phyloP scores from a whole-genome alignment of 2,888 invertebrate genomes.

The Podotricha telesiphe region DNA sequence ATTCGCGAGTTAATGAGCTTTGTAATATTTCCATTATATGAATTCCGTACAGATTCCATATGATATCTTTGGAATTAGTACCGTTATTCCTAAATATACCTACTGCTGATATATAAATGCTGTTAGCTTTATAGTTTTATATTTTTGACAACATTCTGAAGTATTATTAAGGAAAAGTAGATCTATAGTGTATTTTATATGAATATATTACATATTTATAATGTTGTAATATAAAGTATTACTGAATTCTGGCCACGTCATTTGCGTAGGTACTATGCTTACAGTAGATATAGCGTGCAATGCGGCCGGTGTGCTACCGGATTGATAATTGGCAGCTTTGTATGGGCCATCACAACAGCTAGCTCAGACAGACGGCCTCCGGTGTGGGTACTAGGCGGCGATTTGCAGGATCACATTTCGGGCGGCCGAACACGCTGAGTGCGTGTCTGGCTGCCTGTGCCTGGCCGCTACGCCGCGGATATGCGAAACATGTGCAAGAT shows the following conservation, averaged over 20 bases:
- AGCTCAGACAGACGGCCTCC: conserved; percentile 69
- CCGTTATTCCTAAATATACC: conserved; percentile 15
- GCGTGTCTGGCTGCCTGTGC: conserved; percentile 68
- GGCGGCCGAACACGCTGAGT: conserved; percentile 77
- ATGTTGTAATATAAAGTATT: not conserved
- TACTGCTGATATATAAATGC: conserved; percentile 1
- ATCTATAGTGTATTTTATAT: not conserved
- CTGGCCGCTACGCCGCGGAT: conserved; percentile 38
- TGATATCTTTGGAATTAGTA: conserved; percentile 21
- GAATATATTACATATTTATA: not conserved
- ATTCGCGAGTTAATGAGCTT: conserved; percentile 36
- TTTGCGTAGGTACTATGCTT: not conserved
- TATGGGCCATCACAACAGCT: conserved; percentile 61
- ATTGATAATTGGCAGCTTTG: conserved; percentile 70
- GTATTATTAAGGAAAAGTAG: not conserved
- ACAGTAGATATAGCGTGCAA: conserved; percentile 29
- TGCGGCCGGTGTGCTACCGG: conserved; percentile 43
- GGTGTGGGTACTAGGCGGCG: conserved; percentile 67
- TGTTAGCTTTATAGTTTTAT: not conserved
- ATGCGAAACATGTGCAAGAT: conserved; percentile 45
- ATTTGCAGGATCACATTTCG: conserved; percentile 79
- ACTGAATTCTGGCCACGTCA: conserved; percentile 22
- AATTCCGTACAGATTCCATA: conserved; percentile 19
- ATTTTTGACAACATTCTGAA: not conserved
- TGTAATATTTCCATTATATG: conserved; percentile 24